Evolutionary conservation across 2,113 vertebrate species (phyloP).

Genomic region (Poecilia latipinna): DNA sequence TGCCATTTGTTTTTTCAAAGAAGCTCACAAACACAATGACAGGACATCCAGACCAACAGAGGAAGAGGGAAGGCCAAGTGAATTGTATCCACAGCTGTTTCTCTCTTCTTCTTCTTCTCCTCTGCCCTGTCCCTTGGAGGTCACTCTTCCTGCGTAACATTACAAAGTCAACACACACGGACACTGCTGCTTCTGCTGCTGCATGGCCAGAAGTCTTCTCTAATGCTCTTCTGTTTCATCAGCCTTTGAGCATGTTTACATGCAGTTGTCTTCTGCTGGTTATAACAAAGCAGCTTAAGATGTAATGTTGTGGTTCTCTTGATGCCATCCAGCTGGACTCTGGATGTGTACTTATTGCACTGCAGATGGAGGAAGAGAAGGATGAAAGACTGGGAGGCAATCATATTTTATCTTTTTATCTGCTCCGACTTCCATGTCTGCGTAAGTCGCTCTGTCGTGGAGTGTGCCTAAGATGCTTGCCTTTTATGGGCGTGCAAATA

Average conservation of each 20-base stretch:
- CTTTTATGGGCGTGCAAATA: constrained; percentile 42
- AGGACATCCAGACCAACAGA: constrained; percentile 55
- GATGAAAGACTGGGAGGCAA: background rate
- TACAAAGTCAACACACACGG: constrained; percentile 40
- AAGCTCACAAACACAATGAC: constrained; percentile 55
- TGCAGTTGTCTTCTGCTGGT: constrained; percentile 9
- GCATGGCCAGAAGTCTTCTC: constrained; percentile 25
- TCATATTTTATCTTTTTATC: constrained; percentile 14
- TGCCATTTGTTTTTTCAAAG: constrained; percentile 11
- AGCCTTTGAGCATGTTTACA: background rate
- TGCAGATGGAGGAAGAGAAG: background rate
- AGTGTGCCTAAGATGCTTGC: constrained; percentile 19
- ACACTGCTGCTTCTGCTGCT: constrained; percentile 20
- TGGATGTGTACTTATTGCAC: constrained; percentile 24
- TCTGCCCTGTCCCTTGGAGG: constrained; percentile 45
- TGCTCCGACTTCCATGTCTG: constrained; percentile 31
- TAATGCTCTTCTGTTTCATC: constrained; percentile 32
- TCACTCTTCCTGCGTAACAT: constrained; percentile 54
- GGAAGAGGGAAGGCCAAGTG: constrained; percentile 39
- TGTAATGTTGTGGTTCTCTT: constrained; percentile 23
- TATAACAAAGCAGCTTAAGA: constrained; percentile 17
- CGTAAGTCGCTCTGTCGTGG: constrained; percentile 49
- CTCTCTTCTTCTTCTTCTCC: constrained; percentile 25
- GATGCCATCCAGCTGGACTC: constrained; percentile 53
- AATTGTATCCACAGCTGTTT: constrained; percentile 43